phyloP scores from a whole-genome alignment of 2,888 invertebrate species.

The Orthosia cruda region DNA sequence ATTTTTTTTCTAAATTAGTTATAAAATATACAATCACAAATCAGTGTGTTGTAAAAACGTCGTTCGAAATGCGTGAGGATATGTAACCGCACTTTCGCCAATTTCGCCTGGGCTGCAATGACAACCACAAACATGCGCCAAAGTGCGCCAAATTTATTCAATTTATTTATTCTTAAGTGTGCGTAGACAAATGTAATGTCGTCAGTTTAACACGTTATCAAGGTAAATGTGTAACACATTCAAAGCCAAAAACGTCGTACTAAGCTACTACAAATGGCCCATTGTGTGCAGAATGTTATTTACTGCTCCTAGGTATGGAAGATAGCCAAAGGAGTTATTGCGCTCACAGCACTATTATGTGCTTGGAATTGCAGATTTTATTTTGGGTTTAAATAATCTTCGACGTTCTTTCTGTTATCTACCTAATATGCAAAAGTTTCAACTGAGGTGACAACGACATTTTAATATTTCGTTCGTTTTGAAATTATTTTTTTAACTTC shows the following conservation, averaged over 20 bases:
- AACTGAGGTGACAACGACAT: background rate
- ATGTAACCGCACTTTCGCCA: no score
- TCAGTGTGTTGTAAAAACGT: background rate
- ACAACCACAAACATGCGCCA: no score
- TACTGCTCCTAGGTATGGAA: conserved; percentile 40
- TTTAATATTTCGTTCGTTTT: background rate
- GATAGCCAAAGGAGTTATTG: conserved; percentile 43
- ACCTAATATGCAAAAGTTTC: background rate
- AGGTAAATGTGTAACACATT: conserved; percentile 32
- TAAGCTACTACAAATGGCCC: conserved; percentile 37
- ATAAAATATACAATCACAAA: background rate
- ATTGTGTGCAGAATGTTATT: conserved; percentile 35
- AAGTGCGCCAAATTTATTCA: no score
- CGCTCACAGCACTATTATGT: conserved; percentile 4
- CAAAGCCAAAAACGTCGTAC: conserved; percentile 31
- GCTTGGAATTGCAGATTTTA: conserved; percentile 14
- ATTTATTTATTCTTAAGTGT: background rate
- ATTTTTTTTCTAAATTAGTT: background rate
- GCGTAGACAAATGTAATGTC: background rate
- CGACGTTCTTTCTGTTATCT: background rate
- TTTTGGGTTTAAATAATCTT: conserved; percentile 1
- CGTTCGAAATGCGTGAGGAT: background rate
- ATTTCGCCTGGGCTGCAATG: no score
- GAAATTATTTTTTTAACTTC: background rate
- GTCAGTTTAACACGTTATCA: conserved; percentile 18